These are phyloP conservation scores for Chaetodon trifascialis DNA, from an alignment of 2,113 vertebrate species.

Conservation along the genomic window DNA sequence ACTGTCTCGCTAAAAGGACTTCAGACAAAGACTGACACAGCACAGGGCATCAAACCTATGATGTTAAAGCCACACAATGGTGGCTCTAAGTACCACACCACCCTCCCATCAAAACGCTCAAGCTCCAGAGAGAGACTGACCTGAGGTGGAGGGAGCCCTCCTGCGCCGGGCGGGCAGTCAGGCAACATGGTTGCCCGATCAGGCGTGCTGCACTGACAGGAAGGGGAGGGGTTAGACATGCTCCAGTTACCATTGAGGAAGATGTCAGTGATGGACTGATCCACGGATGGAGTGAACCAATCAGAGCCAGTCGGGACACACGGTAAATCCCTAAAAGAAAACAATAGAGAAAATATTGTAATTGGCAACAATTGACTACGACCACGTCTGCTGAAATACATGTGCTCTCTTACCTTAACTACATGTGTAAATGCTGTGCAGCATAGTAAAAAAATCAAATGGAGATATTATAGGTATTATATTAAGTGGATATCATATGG, in stretches of 20 bases:
- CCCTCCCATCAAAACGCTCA: neutral
- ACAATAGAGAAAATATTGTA: neutral
- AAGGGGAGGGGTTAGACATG: conserved; percentile 93
- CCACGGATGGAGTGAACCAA: conserved; percentile 89
- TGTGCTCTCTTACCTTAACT: neutral
- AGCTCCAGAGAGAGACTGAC: conserved; percentile 71
- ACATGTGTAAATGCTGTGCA: neutral
- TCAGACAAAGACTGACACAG: neutral
- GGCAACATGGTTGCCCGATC: conserved; percentile 91
- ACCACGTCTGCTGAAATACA: neutral
- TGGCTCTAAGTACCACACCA: neutral
- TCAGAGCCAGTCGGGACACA: conserved; percentile 73
- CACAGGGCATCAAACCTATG: neutral
- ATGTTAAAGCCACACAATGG: neutral
- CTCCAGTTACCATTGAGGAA: conserved; percentile 94
- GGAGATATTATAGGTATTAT: neutral
- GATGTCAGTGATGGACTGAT: conserved; percentile 86
- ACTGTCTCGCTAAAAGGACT: too few species aligned
- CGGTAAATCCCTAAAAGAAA: conserved; percentile 71
- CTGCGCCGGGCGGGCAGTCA: conserved; percentile 90
- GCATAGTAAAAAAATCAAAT: too few species aligned
- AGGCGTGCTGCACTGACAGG: conserved; percentile 92
- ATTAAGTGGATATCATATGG: neutral
- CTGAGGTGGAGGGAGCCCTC: conserved; percentile 93
- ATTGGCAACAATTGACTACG: conserved; percentile 4